phyloP scores from a whole-genome alignment of 2,113 vertebrate genomes.

The Clarias macrocephalus region DNA sequence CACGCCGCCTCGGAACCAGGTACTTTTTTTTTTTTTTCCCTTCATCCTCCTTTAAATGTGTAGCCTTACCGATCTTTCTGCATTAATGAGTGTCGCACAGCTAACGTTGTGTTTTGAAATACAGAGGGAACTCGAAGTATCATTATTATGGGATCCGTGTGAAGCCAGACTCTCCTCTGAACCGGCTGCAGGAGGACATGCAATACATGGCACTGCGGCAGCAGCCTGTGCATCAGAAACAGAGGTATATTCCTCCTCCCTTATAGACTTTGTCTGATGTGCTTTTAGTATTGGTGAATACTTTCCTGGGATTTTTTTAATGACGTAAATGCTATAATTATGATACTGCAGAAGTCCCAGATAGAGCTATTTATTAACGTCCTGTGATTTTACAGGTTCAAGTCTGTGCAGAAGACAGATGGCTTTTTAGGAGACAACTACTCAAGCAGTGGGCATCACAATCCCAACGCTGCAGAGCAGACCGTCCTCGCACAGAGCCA shows the following conservation, averaged over 20 bases:
- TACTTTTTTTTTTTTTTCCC: conserved; percentile 47
- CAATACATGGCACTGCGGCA: conserved; percentile 98
- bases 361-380: not conserved
- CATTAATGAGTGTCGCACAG: too few species aligned
- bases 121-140: conserved; percentile 96
- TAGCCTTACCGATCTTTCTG: not conserved
- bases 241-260: conserved; percentile 74
- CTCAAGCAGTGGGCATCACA: conserved; percentile 75
- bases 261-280: not conserved
- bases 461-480: conserved; percentile 80
- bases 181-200: conserved; percentile 92
- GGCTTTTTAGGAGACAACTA: conserved; percentile 78
- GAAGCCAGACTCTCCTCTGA: conserved; percentile 94
- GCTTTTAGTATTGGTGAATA: not conserved
- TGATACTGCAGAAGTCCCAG: not conserved
- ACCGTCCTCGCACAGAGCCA: conserved; percentile 90
- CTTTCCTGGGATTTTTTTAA: not conserved
- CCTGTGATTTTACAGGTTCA: conserved; percentile 73
- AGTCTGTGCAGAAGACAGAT: conserved; percentile 88
- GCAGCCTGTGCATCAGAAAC: conserved; percentile 93
- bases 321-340: not conserved
- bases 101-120: not conserved
- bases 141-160: conserved; percentile 98
- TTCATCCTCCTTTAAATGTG: too few species aligned
- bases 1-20: conserved; percentile 93